Base-by-base conservation (phyloP, 2,113 vertebrate genomes). In the Planiliza haematocheilus region DNA sequence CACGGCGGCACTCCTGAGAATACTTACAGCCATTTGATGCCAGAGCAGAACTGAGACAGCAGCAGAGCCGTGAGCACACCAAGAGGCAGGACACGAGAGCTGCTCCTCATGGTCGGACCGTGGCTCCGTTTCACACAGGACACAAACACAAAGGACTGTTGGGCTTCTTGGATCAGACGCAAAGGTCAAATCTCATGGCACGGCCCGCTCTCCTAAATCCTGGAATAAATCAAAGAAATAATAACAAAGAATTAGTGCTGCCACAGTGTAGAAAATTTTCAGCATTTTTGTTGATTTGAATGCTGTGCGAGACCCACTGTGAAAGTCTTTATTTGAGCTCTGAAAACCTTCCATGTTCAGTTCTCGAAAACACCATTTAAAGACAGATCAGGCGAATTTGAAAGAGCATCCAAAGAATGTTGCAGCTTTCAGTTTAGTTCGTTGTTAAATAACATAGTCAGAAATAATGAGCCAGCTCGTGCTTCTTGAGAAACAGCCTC, bases 21-120 rank as follows among this genome's bases (percentile, higher is more conserved):
- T 91, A 96, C 97, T 99, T 93, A 99, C 97, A 99, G 95, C 97
- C 97, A 99, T 93, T 96, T 97, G 93, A 99, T 99, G 88, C 96
- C 96, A 1, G 92, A 93, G 94, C 96, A 96, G 82, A 96, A 84
- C 81, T 96, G 93, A 17, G 91, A 94, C 83, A 97, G 95, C 86
- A 97, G 91, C 79, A 96, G 87, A 81, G 97, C 89, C 16, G 94
- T 87, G 71, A 97, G 93, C 91, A 97, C 92, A 77, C 87, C 90
- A n/a, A 94, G 86, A 76, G 94, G 90, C 80, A 95, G 93, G 80
- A 94, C 82, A 72, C 36, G 91, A 42, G 83, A 90, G 79, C 76
- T 68, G 74, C 81, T 91, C 92, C 88, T 93, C 93, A 95, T 94
- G 85, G 83, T 91, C 84, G 72, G 77, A 79, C 57, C 58, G 72